These are phyloP conservation scores for Strigamia maritima DNA, from an alignment of 2,888 invertebrate species.

Conservation along the genomic window DNA sequence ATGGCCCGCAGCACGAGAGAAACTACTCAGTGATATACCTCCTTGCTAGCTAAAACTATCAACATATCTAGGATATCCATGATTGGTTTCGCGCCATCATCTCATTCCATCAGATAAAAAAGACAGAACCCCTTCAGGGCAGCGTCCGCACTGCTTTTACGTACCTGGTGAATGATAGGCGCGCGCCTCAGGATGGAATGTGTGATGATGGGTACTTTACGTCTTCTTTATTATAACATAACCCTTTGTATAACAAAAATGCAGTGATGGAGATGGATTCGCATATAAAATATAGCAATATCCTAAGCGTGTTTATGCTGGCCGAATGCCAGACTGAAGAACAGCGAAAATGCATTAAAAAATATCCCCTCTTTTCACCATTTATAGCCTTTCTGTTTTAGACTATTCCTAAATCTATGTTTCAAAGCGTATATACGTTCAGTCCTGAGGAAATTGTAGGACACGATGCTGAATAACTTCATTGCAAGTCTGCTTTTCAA, in stretches of 20 bases:
- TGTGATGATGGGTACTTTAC: neutral
- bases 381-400: neutral
- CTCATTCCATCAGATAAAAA: slow-evolving; percentile 22
- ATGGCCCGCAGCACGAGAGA: neutral
- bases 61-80: slow-evolving; percentile 14
- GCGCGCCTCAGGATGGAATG: slow-evolving; percentile 7
- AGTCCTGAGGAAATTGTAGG: neutral
- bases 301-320: slow-evolving; percentile 21
- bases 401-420: neutral
- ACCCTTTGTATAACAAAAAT: slow-evolving; percentile 9
- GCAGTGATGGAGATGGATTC: slow-evolving; percentile 11
- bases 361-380: slow-evolving; percentile 1
- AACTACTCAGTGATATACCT: slow-evolving; percentile 2
- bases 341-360: slow-evolving; percentile 22
- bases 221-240: neutral
- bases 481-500: neutral
- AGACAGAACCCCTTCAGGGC: neutral
- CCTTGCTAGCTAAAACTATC: neutral
- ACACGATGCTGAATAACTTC: neutral
- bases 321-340: neutral
- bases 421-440: neutral
- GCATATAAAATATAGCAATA: slow-evolving; percentile 14
- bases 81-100: slow-evolving; percentile 8
- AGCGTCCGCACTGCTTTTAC: neutral
- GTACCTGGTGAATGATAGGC: slow-evolving; percentile 17